phyloP scores from a whole-genome alignment of 2,113 vertebrate species.

The Megaceryle torquata region DNA sequence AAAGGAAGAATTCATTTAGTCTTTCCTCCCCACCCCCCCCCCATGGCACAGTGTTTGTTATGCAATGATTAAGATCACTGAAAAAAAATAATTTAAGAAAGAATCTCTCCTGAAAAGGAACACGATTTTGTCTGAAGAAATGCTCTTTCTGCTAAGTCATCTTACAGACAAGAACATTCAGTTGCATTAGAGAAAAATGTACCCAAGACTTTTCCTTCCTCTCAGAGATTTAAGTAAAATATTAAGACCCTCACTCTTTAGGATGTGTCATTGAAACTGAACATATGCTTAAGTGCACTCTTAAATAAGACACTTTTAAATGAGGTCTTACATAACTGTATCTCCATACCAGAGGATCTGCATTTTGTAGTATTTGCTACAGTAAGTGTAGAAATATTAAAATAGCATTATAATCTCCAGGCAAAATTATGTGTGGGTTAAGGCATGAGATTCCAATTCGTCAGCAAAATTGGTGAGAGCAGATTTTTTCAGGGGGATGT shows the following conservation, averaged over 20 bases:
- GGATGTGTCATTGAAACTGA: background rate
- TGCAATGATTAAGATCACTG: background rate
- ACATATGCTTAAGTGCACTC: constrained; percentile 10
- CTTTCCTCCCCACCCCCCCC: background rate
- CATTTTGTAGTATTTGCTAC: constrained; percentile 36
- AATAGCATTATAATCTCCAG: constrained; percentile 47
- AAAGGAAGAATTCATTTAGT: background rate
- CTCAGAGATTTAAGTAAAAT: no score
- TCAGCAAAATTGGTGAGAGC: constrained; percentile 13
- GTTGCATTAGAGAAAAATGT: background rate
- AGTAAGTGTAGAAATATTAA: constrained; percentile 38
- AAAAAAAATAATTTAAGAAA: constrained; percentile 2
- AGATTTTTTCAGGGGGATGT: background rate
- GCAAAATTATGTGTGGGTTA: constrained; percentile 33
- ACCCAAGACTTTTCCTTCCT: no score
- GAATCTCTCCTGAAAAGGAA: constrained; percentile 9
- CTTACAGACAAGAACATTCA: background rate
- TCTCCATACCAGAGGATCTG: constrained; percentile 39
- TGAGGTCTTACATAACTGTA: constrained; percentile 31
- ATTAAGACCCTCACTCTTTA: constrained; percentile 4
- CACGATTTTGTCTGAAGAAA: background rate
- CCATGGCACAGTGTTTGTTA: background rate
- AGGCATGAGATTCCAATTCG: background rate
- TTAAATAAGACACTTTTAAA: constrained; percentile 31
- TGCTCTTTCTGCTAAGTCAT: constrained; percentile 54